Evolutionary conservation across 1,140 invertebrate species (phyloP).

Genomic region (Dendroctonus valens): DNA sequence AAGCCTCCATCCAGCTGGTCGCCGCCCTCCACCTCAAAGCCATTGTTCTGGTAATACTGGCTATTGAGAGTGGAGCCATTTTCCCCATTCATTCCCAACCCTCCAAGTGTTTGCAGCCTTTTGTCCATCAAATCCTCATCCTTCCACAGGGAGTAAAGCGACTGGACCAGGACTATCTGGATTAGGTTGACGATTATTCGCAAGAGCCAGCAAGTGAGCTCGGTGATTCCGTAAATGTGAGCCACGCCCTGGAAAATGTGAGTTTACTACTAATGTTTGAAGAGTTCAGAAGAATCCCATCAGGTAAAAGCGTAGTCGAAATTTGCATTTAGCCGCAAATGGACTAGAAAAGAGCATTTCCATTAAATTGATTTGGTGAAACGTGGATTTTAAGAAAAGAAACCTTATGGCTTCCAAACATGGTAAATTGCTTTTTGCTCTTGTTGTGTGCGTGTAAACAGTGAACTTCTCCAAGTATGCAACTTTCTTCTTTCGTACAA

Average conservation of each 20-base stretch:
- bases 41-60: conserved; percentile 48
- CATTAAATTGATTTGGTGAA: too few species aligned
- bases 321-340: too few species aligned
- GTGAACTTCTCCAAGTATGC: too few species aligned
- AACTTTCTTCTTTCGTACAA: too few species aligned
- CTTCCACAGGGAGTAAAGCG: conserved; percentile 58
- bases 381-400: too few species aligned
- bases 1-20: conserved; percentile 43
- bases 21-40: conserved; percentile 40
- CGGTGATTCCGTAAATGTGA: conserved; percentile 60
- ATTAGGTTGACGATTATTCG: conserved; percentile 59
- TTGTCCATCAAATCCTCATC: conserved; percentile 52
- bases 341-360: too few species aligned
- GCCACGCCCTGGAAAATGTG: conserved; percentile 54
- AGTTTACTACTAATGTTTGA: too few species aligned
- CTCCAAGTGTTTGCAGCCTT: conserved; percentile 49
- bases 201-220: conserved; percentile 61
- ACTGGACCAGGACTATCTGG: conserved; percentile 61
- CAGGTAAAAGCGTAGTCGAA: too few species aligned
- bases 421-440: too few species aligned
- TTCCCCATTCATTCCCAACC: conserved; percentile 44
- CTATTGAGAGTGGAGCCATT: conserved; percentile 33
- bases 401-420: too few species aligned
- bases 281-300: too few species aligned
- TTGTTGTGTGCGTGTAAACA: too few species aligned